Base-by-base conservation (phyloP, 2,888 invertebrate genomes). In the Clitarchus hookeri region DNA sequence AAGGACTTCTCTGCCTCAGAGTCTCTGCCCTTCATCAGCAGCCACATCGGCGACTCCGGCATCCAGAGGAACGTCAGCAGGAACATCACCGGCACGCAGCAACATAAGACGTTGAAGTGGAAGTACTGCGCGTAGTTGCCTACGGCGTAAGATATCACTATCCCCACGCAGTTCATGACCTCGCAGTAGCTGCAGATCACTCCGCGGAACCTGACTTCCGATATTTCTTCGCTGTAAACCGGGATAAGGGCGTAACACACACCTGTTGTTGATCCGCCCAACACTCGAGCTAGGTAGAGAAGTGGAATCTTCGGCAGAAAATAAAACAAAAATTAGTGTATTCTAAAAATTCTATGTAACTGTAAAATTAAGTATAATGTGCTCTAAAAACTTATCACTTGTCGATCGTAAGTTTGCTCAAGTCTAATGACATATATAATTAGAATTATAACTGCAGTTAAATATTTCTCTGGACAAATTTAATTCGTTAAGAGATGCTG, bases 201-300 rank as follows among this genome's bases (percentile, higher is more conserved):
- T 0, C 98, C 98, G 88, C 98, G 93, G 25, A 95, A 94, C 44
- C 97, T 94, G 83, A 97, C 96, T 91, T 98, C 98, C 80, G 96
- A 96, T 87, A 97, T 96, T 91, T 98, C 98, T 80, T 96, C 96
- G 87, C 97, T 94, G 91, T 98, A 98, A 94, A 97, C 96, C 0
- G 98, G 97, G 0, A 95, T 94, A 0, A 95, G 94, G 0, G 95
- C 95, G 65, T 65, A 65, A 65, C 53, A 12, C 53, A 53, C 53
- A 19, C 53, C 53, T 12, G 13, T 2, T 12, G 53, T 53, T 19
- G 53, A 53, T 19, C 65, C 65, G 8, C 19, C 65, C 12, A 65
- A n/a, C 0, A 23, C n/a, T 19, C 65, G 65, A 8, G 65, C 65
- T 65, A 65, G 23, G n/a, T 23, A 65, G 23, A 65, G 65, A n/a